These are phyloP conservation scores for Mungos mungo DNA, from an alignment of 2,113 vertebrate genomes.

Conservation along the genomic window DNA sequence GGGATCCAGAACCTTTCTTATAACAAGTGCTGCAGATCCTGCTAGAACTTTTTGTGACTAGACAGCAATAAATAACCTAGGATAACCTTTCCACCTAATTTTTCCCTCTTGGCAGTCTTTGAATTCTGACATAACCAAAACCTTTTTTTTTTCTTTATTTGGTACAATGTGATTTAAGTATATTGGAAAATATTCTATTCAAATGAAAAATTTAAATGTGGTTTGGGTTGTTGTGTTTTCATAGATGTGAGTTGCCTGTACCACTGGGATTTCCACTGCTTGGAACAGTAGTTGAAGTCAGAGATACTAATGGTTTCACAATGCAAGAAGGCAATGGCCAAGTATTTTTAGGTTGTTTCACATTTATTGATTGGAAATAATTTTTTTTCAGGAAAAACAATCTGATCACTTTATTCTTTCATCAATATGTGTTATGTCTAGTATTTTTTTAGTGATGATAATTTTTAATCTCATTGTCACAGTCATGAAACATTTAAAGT, in stretches of 20 bases:
- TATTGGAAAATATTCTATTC: not conserved
- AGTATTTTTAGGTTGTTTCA: conserved; percentile 92
- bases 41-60: conserved; percentile 3
- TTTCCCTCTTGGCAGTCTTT: conserved; percentile 18
- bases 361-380: conserved; percentile 29
- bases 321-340: conserved; percentile 94
- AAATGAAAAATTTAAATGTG: conserved; percentile 16
- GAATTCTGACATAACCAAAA: not conserved
- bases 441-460: conserved; percentile 18
- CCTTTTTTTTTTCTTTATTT: conserved; percentile 31
- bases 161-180: conserved; percentile 33
- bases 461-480: conserved; percentile 50
- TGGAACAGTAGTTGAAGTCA: conserved; percentile 92
- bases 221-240: conserved; percentile 62
- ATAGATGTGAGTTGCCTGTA: conserved; percentile 83
- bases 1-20: not conserved
- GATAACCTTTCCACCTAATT: not conserved
- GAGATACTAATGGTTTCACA: conserved; percentile 83
- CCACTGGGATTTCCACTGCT: conserved; percentile 90
- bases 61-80: not conserved
- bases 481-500: conserved; percentile 10
- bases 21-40: not conserved
- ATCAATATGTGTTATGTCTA: not conserved
- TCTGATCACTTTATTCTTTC: not conserved
- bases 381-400: not conserved